Evolutionary conservation across 2,888 invertebrate species (phyloP), one percentile per base, ranked within the genome.

Genomic region (Platycnemis pennipes): DNA sequence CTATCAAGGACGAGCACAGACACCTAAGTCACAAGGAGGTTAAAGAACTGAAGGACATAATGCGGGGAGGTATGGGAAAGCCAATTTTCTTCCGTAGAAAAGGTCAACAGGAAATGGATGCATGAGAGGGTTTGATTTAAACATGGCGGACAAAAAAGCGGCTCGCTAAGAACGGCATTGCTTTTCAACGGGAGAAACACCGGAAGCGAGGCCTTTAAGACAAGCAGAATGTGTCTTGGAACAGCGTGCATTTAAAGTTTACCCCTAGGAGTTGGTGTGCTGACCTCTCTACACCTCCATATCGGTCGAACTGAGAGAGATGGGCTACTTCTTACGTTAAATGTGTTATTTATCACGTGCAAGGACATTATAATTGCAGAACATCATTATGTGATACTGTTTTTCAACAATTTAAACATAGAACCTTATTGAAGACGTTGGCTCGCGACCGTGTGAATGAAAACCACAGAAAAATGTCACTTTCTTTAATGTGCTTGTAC

Each of bases 61-160:
- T 13, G 37, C 0, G 69, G 77, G 37, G 77, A 31, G 37, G 37
- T 13, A 16, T 13, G 26, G 77, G 77, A n/a, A 77, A 77, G 16
- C 37, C 26, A 63, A 63, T 77, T 77, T 37, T 77, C 37, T 77
- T 8, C 16, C 31, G 4, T 77, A 3, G 5, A 37, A 77, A 77
- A 77, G 77, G 77, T 77, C 77, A 77, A 77, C 77, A 77, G 77
- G 77, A 77, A 77, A 77, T 77, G 77, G 16, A 77, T 37, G 77
- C 77, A 77, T 26, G 37, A 37, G 77, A 37, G 31, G 37, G 13
- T 7, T 77, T 26, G 77, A 77, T 77, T 77, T 37, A 77, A 77
- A 77, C 31, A 77, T 77, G 77, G 77, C 77, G 77, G 37, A 31
- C 11, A 77, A 77, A 63, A 77, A 37, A 77, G 77, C 37, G 37